phyloP scores from a whole-genome alignment of 2,888 invertebrate species.

The Drosophila formosana region DNA sequence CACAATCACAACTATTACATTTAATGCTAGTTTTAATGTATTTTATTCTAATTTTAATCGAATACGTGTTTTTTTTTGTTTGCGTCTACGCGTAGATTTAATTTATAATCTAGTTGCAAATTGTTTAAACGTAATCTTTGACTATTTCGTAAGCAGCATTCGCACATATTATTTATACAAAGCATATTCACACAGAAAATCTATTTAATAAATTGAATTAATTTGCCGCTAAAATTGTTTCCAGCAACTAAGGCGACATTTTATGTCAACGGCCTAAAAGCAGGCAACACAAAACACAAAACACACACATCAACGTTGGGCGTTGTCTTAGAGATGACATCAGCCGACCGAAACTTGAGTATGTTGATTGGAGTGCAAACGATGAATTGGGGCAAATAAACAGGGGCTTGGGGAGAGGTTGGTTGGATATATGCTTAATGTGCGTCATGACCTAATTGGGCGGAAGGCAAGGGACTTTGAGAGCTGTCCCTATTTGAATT shows the following conservation, averaged over 20 bases:
- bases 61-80: constrained; percentile 6
- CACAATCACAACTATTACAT: constrained; percentile 3
- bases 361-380: neutral
- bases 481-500: neutral
- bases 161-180: constrained; percentile 58
- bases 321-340: constrained; percentile 26
- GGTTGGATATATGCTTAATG: neutral
- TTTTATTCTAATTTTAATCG: constrained; percentile 30
- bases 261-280: constrained; percentile 60
- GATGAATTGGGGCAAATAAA: neutral
- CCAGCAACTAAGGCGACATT: neutral
- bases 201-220: constrained; percentile 64
- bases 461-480: neutral
- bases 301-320: constrained; percentile 2
- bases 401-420: neutral
- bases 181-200: constrained; percentile 29
- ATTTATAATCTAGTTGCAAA: constrained; percentile 14
- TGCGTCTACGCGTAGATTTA: constrained; percentile 12
- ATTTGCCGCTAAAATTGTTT: constrained; percentile 25
- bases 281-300: constrained; percentile 42
- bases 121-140: constrained; percentile 44
- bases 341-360: neutral
- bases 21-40: constrained; percentile 4
- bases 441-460: neutral
- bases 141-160: constrained; percentile 65